Base-by-base conservation (phyloP, 2,888 invertebrate species). In the Drosophila nigricruria region DNA sequence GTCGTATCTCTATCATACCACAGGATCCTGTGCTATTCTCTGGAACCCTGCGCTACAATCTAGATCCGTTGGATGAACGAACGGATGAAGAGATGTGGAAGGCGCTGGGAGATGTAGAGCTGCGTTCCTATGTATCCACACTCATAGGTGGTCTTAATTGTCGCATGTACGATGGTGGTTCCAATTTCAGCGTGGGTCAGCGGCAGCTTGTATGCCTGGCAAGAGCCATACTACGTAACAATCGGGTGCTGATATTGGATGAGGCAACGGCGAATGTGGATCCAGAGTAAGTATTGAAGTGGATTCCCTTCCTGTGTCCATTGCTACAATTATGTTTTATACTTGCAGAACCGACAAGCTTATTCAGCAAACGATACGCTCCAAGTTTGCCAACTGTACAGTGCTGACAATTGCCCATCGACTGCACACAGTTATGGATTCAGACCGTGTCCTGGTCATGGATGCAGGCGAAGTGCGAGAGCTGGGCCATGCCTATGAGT, bases 181-280 rank as follows among this genome's bases (percentile, higher is more conserved):
- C 94, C 0, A 97, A 97, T 93, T 96, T 97, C 90, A 97, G 97
- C 91, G 96, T 96, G 16, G 98, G 98, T 0, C 97, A 98, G 92
- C 94, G 97, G 58, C 98, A 98, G 92, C 93, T 98, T 58, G 94
- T 98, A 60, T 98, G 98, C 90, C 93, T 98, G 62, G 98, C 98
- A 77, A 94, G 95, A 32, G 98, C 98, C 0, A 96, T 98, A 73
- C 94, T 98, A 0, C 94, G 96, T 50, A 95, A 96, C 86, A 96
- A 96, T 85, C 96, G 95, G 84, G 95, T 98, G 75, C 94, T 98
- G 2, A 95, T 98, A 25, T 93, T 98, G 73, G 98, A 98, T 88
- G 98, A 98, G 93, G 98, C 98, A 34, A 98, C 98, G 0, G 97
- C 97, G 3, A 98, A 97, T 92, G 97, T 98, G 3, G 98, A 98